Conservation (phyloP, 1,140 invertebrate species). For the Tenebrio molitor region DNA sequence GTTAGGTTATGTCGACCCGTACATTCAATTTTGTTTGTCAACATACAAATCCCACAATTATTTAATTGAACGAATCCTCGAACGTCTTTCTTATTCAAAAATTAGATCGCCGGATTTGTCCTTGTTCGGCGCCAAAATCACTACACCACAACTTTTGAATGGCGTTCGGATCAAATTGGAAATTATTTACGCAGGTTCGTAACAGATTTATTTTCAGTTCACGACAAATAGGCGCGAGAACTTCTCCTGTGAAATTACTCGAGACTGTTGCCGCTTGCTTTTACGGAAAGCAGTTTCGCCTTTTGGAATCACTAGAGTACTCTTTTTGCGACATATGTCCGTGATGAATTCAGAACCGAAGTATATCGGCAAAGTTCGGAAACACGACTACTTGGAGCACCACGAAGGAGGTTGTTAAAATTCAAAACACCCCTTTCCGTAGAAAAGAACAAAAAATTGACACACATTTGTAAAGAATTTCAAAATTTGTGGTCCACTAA, state of each 20-base stretch:
- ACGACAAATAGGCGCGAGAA: conserved; percentile 30
- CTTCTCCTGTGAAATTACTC: conserved; percentile 9
- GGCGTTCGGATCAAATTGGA: too few species aligned
- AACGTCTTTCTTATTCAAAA: too few species aligned
- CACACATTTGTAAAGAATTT: too few species aligned
- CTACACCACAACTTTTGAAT: neutral
- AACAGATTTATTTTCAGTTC: conserved; percentile 11
- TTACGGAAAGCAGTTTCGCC: conserved; percentile 7
- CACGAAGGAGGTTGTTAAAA: neutral
- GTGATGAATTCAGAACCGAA: neutral
- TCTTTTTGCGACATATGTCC: conserved; percentile 8
- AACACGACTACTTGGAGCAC: neutral
- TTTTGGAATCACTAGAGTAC: neutral
- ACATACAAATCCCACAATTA: too few species aligned
- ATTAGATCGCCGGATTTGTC: too few species aligned
- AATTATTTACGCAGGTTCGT: conserved; percentile 19
- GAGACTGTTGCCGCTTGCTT: neutral
- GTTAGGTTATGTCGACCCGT: neutral
- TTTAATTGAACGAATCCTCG: too few species aligned
- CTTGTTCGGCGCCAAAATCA: too few species aligned
- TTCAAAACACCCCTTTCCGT: neutral
- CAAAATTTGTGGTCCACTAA: too few species aligned
- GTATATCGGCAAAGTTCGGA: neutral
- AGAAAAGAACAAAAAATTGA: neutral
- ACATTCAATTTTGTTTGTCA: neutral